Evolutionary conservation across 2,888 invertebrate genomes (phyloP), one percentile per base, ranked within the genome.

Genomic region (Synergus gifuensis): DNA sequence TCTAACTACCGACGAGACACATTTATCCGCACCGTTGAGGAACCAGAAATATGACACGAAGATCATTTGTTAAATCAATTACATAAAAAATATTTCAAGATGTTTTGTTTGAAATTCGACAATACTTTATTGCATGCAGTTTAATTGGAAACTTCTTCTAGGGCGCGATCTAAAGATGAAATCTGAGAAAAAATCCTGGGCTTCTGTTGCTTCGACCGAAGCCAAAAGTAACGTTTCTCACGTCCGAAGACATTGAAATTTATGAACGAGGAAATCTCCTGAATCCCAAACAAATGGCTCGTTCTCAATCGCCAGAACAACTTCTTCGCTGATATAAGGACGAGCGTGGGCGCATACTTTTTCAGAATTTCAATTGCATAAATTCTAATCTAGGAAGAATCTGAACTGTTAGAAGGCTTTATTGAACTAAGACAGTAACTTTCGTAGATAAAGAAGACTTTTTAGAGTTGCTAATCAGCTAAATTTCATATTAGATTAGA

Each of bases 251-350:
- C 62, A 76, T 76, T 76, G 76, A 85, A 89, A 89, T 89, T 89
- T 89, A 89, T 89, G 89, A 85, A 86, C 88, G 85, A 89, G 89
- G 89, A 89, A 89, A 89, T 76, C 84, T 84, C 80, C 85, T 85
- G 83, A 58, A 73, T 73, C 73, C 54, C 73, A 58, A 54, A 83
- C 82, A 85, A 81, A 79, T 86, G 82, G 85, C 83, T 54, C 54
- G 83, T 76, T 76, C 46, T 54, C 78, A 83, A 89, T 87, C 86
- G 88, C 84, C 82, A 82, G 88, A 54, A 73, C 73, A 73, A 73
- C 73, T 54, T 73, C 73, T 58, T 87, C 84, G 85, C 86, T 89
- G 89, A 88, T 89, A 87, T 88, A 88, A 88, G 88, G 88, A 89
- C 82, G 85, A 83, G 85, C 86, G 89, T 89, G 88, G 89, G 89